phyloP scores from a whole-genome alignment of 2,113 vertebrate species.

The Sphyrna mokarran region DNA sequence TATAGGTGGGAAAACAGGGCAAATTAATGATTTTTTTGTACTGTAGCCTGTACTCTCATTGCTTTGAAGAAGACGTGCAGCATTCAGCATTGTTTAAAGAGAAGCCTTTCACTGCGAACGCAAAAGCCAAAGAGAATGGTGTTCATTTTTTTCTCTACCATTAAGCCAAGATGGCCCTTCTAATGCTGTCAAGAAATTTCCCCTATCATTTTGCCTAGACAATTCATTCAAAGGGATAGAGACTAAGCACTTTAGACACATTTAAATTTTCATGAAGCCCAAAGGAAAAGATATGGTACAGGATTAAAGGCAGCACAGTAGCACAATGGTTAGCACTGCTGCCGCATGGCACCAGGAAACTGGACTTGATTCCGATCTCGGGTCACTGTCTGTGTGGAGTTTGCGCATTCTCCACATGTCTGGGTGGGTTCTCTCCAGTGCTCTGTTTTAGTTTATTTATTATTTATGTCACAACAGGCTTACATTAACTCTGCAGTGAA shows the following conservation, averaged over 20 bases:
- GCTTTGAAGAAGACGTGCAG: background rate
- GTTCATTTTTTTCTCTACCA: slow-evolving; percentile 50
- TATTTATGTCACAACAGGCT: too few relatives aligned
- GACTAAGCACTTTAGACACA: slow-evolving; percentile 77
- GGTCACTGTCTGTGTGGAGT: too few relatives aligned
- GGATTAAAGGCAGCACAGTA: slow-evolving; percentile 18
- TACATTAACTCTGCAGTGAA: too few relatives aligned
- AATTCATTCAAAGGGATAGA: slow-evolving; percentile 61
- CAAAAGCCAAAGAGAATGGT: slow-evolving; percentile 42
- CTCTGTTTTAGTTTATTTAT: too few relatives aligned
- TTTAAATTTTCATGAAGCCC: slow-evolving; percentile 86
- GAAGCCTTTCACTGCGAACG: slow-evolving; percentile 33
- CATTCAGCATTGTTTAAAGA: background rate
- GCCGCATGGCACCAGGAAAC: too few relatives aligned
- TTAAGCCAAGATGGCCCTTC: slow-evolving; percentile 57
- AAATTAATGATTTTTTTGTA: slow-evolving; percentile 13
- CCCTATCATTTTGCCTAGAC: slow-evolving; percentile 68
- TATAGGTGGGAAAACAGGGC: background rate
- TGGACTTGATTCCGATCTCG: too few relatives aligned
- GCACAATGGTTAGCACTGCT: too few relatives aligned
- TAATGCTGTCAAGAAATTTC: slow-evolving; percentile 65
- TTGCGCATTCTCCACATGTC: too few relatives aligned
- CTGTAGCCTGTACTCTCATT: background rate
- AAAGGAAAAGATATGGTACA: slow-evolving; percentile 67
- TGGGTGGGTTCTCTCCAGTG: too few relatives aligned